These are phyloP conservation scores for Lepidocyrtoides sp. DNA, from an alignment of 2,888 invertebrate genomes.

Conservation along the genomic window DNA sequence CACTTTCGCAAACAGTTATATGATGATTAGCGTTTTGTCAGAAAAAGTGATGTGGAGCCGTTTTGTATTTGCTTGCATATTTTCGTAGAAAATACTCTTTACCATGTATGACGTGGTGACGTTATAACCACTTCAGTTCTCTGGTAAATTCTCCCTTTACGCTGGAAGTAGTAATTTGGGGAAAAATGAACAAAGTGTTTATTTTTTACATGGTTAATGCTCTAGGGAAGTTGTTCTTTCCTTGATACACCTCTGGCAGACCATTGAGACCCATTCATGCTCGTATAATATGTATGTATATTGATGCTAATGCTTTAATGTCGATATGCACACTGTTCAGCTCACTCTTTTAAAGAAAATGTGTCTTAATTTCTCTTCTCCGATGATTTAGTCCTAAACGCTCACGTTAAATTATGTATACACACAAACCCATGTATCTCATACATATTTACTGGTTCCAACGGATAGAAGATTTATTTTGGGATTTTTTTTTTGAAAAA, in stretches of 20 bases:
- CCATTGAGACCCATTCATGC: not conserved
- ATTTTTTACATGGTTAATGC: not conserved
- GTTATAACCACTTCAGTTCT: not conserved
- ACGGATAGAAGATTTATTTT: not conserved
- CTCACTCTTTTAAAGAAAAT: not conserved
- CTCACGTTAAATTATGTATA: no score
- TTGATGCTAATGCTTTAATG: not conserved
- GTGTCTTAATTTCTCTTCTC: not conserved
- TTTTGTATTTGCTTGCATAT: not conserved
- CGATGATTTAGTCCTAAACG: not conserved
- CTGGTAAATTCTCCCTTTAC: not conserved
- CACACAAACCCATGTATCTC: not conserved
- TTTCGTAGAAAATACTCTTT: not conserved
- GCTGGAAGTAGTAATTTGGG: not conserved
- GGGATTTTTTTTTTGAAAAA: not conserved
- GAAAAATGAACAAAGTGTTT: conserved; percentile 12
- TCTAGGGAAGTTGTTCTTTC: not conserved
- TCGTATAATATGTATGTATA: not conserved
- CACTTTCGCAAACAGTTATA: no score
- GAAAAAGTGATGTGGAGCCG: not conserved
- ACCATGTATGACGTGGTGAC: no score
- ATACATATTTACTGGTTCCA: not conserved
- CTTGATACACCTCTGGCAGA: not conserved
- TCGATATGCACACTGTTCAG: not conserved
- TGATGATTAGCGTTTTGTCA: no score